Evolutionary conservation across 2,888 invertebrate genomes (phyloP).

Genomic region (Scrobipalpa costella): DNA sequence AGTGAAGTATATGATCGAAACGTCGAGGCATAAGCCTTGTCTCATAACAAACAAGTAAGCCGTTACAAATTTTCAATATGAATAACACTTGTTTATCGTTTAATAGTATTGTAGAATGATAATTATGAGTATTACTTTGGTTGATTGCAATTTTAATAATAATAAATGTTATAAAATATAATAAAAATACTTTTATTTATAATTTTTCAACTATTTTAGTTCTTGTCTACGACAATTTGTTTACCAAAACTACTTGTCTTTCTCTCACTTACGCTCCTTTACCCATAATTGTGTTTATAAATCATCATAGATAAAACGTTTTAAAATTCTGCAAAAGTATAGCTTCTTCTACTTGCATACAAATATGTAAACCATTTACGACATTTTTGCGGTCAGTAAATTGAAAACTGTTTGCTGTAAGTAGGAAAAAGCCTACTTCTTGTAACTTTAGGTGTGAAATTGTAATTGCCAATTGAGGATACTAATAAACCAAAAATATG

Average conservation of each 20-base stretch:
- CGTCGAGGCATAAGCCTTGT: no score
- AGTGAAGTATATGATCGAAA: no score
- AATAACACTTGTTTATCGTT: no score
- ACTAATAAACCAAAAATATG: not conserved
- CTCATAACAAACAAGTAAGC: no score
- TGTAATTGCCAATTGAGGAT: not conserved
- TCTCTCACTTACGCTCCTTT: not conserved
- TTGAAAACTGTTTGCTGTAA: not conserved
- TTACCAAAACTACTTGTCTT: not conserved
- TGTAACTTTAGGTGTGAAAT: not conserved
- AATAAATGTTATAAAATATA: no score
- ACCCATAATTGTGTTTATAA: not conserved
- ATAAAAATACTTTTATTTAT: no score
- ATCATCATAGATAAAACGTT: not conserved
- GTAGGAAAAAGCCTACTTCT: not conserved
- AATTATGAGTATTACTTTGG: no score
- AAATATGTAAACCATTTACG: not conserved
- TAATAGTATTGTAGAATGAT: no score
- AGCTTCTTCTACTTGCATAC: not conserved
- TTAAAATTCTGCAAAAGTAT: not conserved
- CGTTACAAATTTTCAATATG: no score
- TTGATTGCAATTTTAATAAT: no score
- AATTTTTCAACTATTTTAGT: no score
- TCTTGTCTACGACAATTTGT: not conserved
- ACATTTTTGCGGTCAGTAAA: not conserved